A percentile compares a stretch with the other conserved stretches of the same genome.
These are phyloP conservation scores for Poicephalus gulielmi DNA, from an alignment of 2,113 vertebrate species.

Conservation along the genomic window DNA sequence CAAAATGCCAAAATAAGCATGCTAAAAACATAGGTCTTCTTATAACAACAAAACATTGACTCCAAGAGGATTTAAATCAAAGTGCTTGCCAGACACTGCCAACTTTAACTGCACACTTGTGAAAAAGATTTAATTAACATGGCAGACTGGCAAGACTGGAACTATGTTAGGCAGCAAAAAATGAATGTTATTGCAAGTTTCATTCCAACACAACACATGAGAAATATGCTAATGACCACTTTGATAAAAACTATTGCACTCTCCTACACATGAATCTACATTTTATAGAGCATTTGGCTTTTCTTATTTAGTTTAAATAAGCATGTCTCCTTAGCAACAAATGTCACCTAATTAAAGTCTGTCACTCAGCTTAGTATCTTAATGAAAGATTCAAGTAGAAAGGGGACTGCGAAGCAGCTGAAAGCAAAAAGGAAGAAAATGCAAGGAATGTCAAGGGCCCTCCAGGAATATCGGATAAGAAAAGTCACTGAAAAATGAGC, in stretches of 20 bases:
- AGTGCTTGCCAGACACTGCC: background rate
- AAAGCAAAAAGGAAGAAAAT: constrained; percentile 57
- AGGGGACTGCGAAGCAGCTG: constrained; percentile 28
- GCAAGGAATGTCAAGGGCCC: constrained; percentile 17
- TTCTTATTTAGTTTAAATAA: constrained; percentile 47
- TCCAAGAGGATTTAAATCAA: constrained; percentile 46
- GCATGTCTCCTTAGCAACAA: constrained; percentile 36
- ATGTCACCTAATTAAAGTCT: constrained; percentile 57
- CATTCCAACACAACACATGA: background rate
- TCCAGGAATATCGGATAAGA: constrained; percentile 50
- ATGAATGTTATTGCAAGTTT: background rate
- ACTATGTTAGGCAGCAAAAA: background rate
- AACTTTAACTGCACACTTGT: constrained; percentile 24
- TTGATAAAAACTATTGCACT: background rate
- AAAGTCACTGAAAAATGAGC: constrained; percentile 55
- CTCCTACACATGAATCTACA: background rate
- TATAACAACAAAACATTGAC: constrained; percentile 3
- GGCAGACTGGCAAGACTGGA: background rate
- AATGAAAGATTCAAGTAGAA: constrained; percentile 55
- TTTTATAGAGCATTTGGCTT: constrained; percentile 7
- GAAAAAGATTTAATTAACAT: constrained; percentile 29
- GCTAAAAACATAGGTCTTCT: background rate
- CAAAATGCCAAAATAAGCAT: constrained; percentile 19
- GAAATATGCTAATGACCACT: constrained; percentile 11
- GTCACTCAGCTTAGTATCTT: constrained; percentile 37